A percentile compares a stretch with the other conserved stretches of the same genome.
phyloP scores from a whole-genome alignment of 2,797 vertebrate genomes.

The Phrynocephalus vlangalii region DNA sequence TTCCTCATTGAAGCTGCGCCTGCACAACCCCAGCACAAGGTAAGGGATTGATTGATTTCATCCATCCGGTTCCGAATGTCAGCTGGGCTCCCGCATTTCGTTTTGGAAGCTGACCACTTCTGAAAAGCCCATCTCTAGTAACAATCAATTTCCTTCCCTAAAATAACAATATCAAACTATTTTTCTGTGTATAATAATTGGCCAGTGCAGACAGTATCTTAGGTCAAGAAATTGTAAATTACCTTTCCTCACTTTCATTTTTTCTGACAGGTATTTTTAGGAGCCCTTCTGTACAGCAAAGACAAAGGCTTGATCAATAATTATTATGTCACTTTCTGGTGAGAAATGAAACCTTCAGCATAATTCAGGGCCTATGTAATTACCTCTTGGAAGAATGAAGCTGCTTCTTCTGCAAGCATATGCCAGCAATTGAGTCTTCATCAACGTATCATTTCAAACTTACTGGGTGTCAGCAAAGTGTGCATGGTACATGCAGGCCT shows the following conservation, averaged over 20 bases:
- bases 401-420: slow-evolving; percentile 12
- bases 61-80: too few relatives aligned
- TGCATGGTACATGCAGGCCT: slow-evolving; percentile 20
- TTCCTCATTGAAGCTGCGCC: too few relatives aligned
- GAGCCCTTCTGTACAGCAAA: slow-evolving; percentile 8
- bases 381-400: slow-evolving; percentile 36
- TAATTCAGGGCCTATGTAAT: slow-evolving; percentile 47
- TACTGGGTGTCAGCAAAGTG: slow-evolving; percentile 29
- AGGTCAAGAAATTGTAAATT: slow-evolving; percentile 1
- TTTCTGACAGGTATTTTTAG: slow-evolving; percentile 39
- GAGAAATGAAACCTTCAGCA: background rate
- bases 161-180: slow-evolving; percentile 7
- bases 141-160: background rate
- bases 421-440: slow-evolving; percentile 44
- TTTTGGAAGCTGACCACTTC: too few relatives aligned
- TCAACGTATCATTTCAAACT: background rate
- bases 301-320: slow-evolving; percentile 25
- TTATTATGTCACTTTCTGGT: background rate
- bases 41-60: too few relatives aligned
- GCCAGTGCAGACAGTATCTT: background rate
- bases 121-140: accelerated
- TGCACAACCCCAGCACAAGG: too few relatives aligned
- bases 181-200: slow-evolving; percentile 15
- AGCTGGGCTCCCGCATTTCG: too few relatives aligned
- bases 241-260: slow-evolving; percentile 14